Conservation (phyloP, 1,140 invertebrate species). For the Lordiphosa clarofinis region DNA sequence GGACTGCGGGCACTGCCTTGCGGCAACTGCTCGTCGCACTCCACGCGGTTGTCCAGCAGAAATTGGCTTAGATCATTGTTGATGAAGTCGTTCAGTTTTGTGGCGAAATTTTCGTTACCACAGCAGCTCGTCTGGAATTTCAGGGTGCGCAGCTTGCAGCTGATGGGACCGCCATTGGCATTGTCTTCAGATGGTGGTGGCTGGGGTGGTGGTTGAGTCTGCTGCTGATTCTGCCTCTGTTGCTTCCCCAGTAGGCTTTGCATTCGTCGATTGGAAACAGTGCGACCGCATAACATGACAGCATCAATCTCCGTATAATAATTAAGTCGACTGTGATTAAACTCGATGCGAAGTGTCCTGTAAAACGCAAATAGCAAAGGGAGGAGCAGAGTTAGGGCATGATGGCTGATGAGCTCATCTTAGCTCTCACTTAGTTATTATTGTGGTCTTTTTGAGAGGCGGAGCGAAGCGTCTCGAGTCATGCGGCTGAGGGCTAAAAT, state of each 20-base stretch:
- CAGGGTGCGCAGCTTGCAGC: constrained; percentile 62
- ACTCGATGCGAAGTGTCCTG: constrained; percentile 89
- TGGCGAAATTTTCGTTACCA: constrained; percentile 35
- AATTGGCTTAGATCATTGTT: constrained; percentile 79
- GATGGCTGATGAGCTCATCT: not conserved
- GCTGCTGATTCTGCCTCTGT: constrained; percentile 18
- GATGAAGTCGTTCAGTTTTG: constrained; percentile 67
- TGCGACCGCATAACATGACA: constrained; percentile 85
- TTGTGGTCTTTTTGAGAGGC: constrained; percentile 82
- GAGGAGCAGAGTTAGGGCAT: not conserved
- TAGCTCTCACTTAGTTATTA: constrained; percentile 51
- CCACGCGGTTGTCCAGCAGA: constrained; percentile 34
- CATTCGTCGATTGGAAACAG: constrained; percentile 36
- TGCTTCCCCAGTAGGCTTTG: constrained; percentile 32
- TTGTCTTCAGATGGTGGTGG: constrained; percentile 1
- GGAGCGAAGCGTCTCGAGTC: constrained; percentile 89
- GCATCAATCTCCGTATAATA: constrained; percentile 95
- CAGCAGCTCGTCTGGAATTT: constrained; percentile 64
- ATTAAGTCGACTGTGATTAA: constrained; percentile 88
- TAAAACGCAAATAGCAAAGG: not conserved
- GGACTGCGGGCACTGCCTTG: not conserved
- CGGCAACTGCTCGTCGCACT: constrained; percentile 2
- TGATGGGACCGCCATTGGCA: constrained; percentile 51
- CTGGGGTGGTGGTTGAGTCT: constrained; percentile 10
- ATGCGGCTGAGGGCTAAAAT: constrained; percentile 61